phyloP scores from a whole-genome alignment of 2,113 vertebrate genomes.

The Macaca nemestrina region DNA sequence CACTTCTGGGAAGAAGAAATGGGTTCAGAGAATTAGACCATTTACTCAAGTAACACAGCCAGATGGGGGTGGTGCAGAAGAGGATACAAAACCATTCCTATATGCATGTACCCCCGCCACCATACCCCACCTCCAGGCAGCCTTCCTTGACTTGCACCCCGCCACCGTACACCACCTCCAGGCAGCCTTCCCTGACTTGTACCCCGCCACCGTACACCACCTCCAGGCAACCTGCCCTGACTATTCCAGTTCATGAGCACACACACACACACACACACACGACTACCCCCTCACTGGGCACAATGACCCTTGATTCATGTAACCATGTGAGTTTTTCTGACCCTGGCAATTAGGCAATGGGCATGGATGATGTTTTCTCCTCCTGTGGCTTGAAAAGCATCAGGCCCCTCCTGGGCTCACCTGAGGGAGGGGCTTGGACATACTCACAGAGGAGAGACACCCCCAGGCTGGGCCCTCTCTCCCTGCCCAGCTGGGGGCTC shows the following conservation, averaged over 20 bases:
- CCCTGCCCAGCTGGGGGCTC: background rate
- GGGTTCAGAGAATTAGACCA: background rate
- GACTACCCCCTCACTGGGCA: background rate
- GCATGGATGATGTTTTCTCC: background rate
- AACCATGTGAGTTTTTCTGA: background rate
- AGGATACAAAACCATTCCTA: background rate
- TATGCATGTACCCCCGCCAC: rapidly evolving
- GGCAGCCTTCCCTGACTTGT: background rate
- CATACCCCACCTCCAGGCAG: background rate
- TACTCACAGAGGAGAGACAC: background rate
- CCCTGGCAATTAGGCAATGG: background rate
- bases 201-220: background rate
- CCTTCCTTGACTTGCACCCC: background rate
- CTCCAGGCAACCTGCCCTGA: background rate
- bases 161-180: no score
- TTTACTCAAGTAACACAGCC: background rate
- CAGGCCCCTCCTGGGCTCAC: background rate
- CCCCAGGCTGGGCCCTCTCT: background rate
- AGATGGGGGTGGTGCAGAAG: background rate
- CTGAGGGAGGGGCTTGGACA: background rate
- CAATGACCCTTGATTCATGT: background rate
- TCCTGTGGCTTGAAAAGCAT: background rate
- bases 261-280: background rate
- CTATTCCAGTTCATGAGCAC: background rate
- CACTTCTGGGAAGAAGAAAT: background rate